Percentiles rank a stretch among this genome's conserved stretches.
Evolutionary conservation across 2,888 invertebrate genomes (phyloP).

Genomic region (Cremastinae sp.): DNA sequence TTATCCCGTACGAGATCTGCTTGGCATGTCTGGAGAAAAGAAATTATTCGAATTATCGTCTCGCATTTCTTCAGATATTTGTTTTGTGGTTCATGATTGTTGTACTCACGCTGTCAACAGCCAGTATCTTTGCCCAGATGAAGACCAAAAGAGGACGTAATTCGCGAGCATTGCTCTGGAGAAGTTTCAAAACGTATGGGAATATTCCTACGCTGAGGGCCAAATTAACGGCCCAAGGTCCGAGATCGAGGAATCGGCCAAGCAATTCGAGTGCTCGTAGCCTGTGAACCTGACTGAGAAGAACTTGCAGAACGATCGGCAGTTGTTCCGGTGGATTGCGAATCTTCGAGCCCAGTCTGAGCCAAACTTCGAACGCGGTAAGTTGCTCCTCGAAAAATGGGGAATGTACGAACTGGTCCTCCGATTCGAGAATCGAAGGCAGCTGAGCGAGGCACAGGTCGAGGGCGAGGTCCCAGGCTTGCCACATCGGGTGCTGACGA

Average conservation of each 20-base stretch:
- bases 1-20: conserved; percentile 95
- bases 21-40: conserved; percentile 91
- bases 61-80: too few relatives aligned
- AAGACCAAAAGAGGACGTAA: conserved; percentile 96
- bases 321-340: conserved; percentile 96
- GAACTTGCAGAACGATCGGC: conserved; percentile 97
- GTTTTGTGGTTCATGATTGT: background rate
- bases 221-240: conserved; percentile 97
- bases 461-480: conserved; percentile 98
- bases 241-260: conserved; percentile 96
- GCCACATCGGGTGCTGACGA: conserved; percentile 92
- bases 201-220: conserved; percentile 99
- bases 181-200: conserved; percentile 97
- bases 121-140: conserved; percentile 99
- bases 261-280: conserved; percentile 96
- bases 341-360: conserved; percentile 88
- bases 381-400: conserved; percentile 99
- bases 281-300: conserved; percentile 90
- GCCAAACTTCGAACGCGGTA: conserved; percentile 98
- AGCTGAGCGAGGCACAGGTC: conserved; percentile 96
- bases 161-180: conserved; percentile 97
- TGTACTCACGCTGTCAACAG: conserved; percentile 92
- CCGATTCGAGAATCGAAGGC: conserved; percentile 86
- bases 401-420: conserved; percentile 87
- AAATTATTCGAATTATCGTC: too few relatives aligned